A percentile compares a stretch with the other conserved stretches of the same genome.
Conservation (phyloP, 1,140 invertebrate genomes). For the Drosophila rufa region DNA sequence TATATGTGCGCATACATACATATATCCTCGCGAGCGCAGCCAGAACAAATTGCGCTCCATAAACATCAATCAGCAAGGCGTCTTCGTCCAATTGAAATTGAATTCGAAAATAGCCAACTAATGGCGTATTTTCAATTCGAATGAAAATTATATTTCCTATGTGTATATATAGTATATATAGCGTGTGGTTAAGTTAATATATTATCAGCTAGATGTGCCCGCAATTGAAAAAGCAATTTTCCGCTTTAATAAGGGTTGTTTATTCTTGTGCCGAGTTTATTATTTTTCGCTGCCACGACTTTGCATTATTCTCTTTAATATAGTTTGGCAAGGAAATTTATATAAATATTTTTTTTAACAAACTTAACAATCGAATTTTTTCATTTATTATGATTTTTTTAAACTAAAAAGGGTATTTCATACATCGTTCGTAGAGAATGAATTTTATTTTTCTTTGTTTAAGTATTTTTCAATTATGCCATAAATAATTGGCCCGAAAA, state of each 20-base stretch:
- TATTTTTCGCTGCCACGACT: not conserved
- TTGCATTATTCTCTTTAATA: not conserved
- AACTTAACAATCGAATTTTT: not conserved
- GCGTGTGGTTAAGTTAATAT: constrained; percentile 9
- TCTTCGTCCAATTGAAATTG: constrained; percentile 43
- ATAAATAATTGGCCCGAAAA: constrained; percentile 54
- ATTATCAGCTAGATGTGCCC: constrained; percentile 36
- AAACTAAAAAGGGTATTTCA: not conserved
- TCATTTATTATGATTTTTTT: not conserved
- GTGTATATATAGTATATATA: constrained; percentile 2
- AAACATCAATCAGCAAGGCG: constrained; percentile 52
- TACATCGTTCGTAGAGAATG: not conserved
- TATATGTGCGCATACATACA: constrained; percentile 10
- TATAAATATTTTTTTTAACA: not conserved
- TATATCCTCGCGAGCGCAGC: constrained; percentile 22
- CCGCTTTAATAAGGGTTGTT: constrained; percentile 21
- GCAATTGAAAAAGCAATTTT: constrained; percentile 38
- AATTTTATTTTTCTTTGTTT: constrained; percentile 27
- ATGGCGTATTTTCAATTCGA: constrained; percentile 54
- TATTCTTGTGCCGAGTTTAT: not conserved
- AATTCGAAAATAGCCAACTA: constrained; percentile 40
- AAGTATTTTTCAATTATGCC: constrained; percentile 55
- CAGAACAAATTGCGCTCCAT: constrained; percentile 53
- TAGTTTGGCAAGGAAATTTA: too few species aligned
- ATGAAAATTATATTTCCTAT: constrained; percentile 26